phyloP scores from a whole-genome alignment of 1,140 invertebrate genomes.

The Drosophila elegans region DNA sequence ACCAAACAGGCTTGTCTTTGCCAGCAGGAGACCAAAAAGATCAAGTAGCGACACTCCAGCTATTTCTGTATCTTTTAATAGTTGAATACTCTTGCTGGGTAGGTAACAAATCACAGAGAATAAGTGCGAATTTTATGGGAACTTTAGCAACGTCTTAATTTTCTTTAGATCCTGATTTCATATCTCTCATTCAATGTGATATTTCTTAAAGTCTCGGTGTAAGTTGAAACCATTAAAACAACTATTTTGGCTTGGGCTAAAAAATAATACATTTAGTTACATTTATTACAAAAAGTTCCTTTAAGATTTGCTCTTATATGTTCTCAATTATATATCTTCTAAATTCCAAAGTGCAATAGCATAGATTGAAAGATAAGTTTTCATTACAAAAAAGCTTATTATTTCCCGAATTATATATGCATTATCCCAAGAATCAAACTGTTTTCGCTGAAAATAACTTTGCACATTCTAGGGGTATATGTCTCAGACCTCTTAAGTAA shows the following conservation, averaged over 20 bases:
- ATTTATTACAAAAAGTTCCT: background rate
- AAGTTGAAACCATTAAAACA: too few relatives aligned
- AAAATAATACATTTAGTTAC: background rate
- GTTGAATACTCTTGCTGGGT: constrained; percentile 34
- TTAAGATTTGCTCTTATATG: background rate
- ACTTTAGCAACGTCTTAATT: background rate
- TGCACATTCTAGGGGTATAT: constrained; percentile 19
- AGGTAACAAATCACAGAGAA: background rate
- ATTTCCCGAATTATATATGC: constrained; percentile 1
- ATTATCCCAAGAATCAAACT: constrained; percentile 15
- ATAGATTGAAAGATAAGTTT: constrained; percentile 32
- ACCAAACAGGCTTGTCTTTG: constrained; percentile 90
- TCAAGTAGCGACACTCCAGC: constrained; percentile 53
- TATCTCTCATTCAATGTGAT: constrained; percentile 2
- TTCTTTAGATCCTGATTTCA: background rate
- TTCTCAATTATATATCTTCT: background rate
- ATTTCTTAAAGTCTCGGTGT: background rate
- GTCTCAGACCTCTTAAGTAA: background rate
- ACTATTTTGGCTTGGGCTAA: background rate
- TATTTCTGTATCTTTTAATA: constrained; percentile 20
- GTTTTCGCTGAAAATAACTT: constrained; percentile 28
- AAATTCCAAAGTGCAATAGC: background rate
- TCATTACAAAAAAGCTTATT: constrained; percentile 31
- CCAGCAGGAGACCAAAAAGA: constrained; percentile 79
- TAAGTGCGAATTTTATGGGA: background rate